phyloP scores from a whole-genome alignment of 2,888 invertebrate species.

The Ennomos fuscantarius region DNA sequence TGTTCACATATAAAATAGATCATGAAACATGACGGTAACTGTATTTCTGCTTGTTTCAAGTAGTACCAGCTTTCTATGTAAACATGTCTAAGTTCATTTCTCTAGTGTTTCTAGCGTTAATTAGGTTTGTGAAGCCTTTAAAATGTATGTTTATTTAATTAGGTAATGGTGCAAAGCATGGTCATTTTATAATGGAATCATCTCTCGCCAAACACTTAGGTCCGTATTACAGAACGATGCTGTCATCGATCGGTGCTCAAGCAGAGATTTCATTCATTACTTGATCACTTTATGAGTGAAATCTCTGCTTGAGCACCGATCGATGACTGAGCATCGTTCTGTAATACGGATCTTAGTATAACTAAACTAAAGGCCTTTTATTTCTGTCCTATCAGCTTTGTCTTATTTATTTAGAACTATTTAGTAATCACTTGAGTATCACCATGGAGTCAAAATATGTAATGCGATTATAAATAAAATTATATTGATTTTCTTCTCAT shows the following conservation, averaged over 20 bases:
- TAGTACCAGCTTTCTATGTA: no score
- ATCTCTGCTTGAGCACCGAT: no score
- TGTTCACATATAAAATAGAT: background rate
- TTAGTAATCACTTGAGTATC: slow-evolving; percentile 33
- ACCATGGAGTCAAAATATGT: slow-evolving; percentile 40
- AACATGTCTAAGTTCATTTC: slow-evolving; percentile 41
- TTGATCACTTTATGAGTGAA: no score
- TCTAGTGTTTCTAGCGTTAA: slow-evolving; percentile 45
- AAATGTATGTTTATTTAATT: slow-evolving; percentile 61
- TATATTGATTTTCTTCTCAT: slow-evolving; percentile 73
- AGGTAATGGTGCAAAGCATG: slow-evolving; percentile 72
- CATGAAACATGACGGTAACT: no score
- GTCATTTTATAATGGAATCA: slow-evolving; percentile 56
- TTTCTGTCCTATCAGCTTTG: slow-evolving; percentile 43
- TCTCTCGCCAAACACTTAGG: slow-evolving; percentile 45
- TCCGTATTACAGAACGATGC: no score
- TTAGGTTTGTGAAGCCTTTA: slow-evolving; percentile 60
- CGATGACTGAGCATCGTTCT: no score
- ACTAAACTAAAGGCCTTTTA: slow-evolving; percentile 39
- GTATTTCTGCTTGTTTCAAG: no score
- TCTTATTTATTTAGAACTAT: slow-evolving; percentile 35
- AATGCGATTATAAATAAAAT: slow-evolving; percentile 49
- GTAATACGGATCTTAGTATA: no score
- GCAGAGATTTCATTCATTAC: no score
- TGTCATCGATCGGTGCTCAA: no score